Conservation (phyloP, 2,113 vertebrate genomes). For the Pelecanus crispus region DNA sequence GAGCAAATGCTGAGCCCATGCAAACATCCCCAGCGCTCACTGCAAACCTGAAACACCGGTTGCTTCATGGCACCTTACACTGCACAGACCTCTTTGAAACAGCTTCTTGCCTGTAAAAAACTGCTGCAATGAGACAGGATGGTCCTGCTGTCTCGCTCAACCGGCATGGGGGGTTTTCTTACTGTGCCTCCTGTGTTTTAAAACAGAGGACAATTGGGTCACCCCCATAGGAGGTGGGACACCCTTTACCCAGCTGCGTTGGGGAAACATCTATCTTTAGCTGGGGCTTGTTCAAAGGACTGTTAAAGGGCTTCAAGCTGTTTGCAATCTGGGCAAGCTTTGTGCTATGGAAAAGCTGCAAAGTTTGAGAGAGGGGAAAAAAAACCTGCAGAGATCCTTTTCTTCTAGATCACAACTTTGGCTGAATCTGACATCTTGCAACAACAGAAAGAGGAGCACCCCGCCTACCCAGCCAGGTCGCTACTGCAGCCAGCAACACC, state of each 20-base stretch:
- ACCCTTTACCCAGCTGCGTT: neutral
- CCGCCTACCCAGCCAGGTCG: neutral
- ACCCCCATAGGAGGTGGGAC: neutral
- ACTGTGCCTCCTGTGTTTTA: neutral
- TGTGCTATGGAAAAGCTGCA: neutral
- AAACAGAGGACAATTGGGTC: neutral
- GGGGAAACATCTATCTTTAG: neutral
- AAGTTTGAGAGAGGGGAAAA: neutral
- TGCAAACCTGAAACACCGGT: too few relatives aligned
- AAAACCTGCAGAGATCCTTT: neutral
- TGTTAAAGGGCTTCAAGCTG: neutral
- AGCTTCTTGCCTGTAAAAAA: neutral
- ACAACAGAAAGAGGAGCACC: neutral
- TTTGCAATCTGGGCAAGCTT: neutral
- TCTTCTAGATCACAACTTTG: neutral
- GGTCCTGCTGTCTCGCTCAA: neutral
- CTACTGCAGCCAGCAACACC: neutral
- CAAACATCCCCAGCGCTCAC: neutral
- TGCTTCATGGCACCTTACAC: too few relatives aligned
- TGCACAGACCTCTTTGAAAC: neutral
- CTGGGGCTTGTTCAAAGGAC: neutral
- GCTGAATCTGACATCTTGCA: neutral
- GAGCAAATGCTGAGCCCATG: neutral
- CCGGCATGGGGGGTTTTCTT: rapidly evolving
- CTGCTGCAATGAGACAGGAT: neutral